Evolutionary conservation across 2,113 vertebrate species (phyloP), one percentile per base, ranked within the genome.

Genomic region (Perca schrenkii): DNA sequence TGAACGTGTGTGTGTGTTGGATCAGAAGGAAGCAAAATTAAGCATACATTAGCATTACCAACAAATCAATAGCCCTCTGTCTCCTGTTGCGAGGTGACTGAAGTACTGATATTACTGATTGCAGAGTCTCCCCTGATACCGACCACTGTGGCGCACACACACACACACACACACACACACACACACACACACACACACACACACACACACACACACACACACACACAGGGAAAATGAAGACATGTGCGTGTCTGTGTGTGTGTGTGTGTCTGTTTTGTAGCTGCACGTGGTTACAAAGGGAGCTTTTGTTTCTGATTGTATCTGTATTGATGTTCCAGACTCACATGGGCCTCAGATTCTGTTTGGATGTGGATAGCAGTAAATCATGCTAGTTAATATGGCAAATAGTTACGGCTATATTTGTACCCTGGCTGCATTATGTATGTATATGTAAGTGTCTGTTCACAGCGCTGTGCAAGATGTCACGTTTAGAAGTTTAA

Each of bases 21-120:
- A 77, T 61, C 50, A 65, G 63, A 79, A 25, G 58, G 47, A 43
- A 70, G 57, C 56, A 47, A 53, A 43, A 57, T 40, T 43, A 63
- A 88, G 66, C 67, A 76, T 81, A 78, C 79, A 86, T 86, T 82
- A 77, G 63, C 31, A 58, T 89, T 58, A 83, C 34, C 86, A 64
- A 75, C 79, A 77, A 86, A 89, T 91, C 88, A 75, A 90, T 88
- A 67, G 56, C 4, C 66, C 54, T 67, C 53, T 61, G 80, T 91
- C 85, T 88, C 70, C n/a, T 75, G 72, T 78, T 86, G 70, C 8
- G 64, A 80, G 83, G 54, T 63, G 47, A 78, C 36, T 86, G 66
- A 75, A 87, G 70, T 63, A 60, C 76, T 64, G 49, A 80, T 81
- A 79, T 84, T 79, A 72, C 63, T 47, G 61, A 83, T 52, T 73